phyloP scores from a whole-genome alignment of 35 echinoderm and acorn worm genomes.

The Apostichopus parvimensis region DNA sequence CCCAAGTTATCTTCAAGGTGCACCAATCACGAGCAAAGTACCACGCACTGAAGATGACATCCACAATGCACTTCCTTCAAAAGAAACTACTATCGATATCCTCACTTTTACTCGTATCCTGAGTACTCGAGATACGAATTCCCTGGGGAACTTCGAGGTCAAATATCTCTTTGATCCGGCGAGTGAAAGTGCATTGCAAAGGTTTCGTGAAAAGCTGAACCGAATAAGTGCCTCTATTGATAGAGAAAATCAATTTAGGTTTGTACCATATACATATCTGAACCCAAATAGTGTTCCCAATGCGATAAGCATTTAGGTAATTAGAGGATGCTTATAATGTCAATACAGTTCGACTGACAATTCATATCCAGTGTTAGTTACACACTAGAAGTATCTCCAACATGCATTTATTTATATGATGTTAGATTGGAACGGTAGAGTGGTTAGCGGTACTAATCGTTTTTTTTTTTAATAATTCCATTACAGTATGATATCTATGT shows the following conservation, averaged over 20 bases:
- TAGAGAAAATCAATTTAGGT: conserved; percentile 10
- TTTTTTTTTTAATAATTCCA: too few relatives aligned
- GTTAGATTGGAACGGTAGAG: too few relatives aligned
- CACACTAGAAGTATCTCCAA: too few relatives aligned
- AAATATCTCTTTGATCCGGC: conserved; percentile 64
- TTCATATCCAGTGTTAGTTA: too few relatives aligned
- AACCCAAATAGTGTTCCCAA: conserved; percentile 45
- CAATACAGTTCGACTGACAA: too few relatives aligned
- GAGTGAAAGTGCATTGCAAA: conserved; percentile 32
- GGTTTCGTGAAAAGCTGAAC: conserved; percentile 24
- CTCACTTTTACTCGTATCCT: too few relatives aligned
- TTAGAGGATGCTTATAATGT: background rate
- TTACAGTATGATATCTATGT: too few relatives aligned
- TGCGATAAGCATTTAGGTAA: conserved; percentile 29
- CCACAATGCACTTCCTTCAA: conserved; percentile 55
- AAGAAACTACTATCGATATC: conserved; percentile 42
- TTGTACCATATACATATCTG: conserved; percentile 33
- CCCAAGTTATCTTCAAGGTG: conserved; percentile 56
- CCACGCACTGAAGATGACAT: conserved; percentile 64
- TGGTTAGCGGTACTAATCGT: too few relatives aligned
- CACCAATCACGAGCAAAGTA: conserved; percentile 20
- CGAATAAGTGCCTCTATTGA: background rate
- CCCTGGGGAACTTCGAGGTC: conserved; percentile 63
- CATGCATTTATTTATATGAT: too few relatives aligned
- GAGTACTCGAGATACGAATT: conserved; percentile 29